Evolutionary conservation across 2,888 invertebrate genomes (phyloP).

Genomic region (Pyrocoelia pectoralis): DNA sequence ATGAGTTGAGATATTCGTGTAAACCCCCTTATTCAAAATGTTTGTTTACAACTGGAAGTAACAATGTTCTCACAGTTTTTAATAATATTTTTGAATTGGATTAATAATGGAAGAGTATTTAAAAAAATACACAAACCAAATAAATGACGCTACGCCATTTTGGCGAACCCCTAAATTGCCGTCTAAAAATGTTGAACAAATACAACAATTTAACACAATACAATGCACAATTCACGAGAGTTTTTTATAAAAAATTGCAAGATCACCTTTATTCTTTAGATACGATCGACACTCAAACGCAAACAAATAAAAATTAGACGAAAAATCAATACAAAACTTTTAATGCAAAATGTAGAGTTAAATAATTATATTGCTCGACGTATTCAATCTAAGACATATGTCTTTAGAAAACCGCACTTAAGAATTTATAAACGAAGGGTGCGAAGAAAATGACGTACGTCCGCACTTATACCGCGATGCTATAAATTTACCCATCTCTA

Average conservation of each 20-base stretch:
- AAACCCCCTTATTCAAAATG: background rate
- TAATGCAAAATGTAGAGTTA: constrained; percentile 62
- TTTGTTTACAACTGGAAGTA: background rate
- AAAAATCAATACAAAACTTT: constrained; percentile 61
- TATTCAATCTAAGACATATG: constrained; percentile 54
- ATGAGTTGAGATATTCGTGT: background rate
- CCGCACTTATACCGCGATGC: constrained; percentile 46
- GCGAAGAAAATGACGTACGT: constrained; percentile 52
- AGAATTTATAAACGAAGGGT: constrained; percentile 50
- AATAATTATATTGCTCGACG: constrained; percentile 60
- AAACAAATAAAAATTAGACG: constrained; percentile 52
- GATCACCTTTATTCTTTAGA: constrained; percentile 45
- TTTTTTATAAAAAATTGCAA: constrained; percentile 25
- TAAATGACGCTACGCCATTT: constrained; percentile 59
- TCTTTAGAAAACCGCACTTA: constrained; percentile 49
- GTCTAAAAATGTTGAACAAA: constrained; percentile 56
- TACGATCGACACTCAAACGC: constrained; percentile 44
- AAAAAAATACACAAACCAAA: constrained; percentile 30
- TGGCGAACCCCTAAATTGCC: constrained; percentile 59
- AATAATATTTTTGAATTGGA: constrained; percentile 16
- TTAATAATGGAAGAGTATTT: constrained; percentile 13
- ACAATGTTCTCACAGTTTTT: constrained; percentile 12
- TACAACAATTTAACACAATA: constrained; percentile 49
- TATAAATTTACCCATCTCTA: constrained; percentile 56
- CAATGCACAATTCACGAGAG: constrained; percentile 8